phyloP scores from a whole-genome alignment of 1,140 invertebrate genomes.

The Drosophila albomicans region DNA sequence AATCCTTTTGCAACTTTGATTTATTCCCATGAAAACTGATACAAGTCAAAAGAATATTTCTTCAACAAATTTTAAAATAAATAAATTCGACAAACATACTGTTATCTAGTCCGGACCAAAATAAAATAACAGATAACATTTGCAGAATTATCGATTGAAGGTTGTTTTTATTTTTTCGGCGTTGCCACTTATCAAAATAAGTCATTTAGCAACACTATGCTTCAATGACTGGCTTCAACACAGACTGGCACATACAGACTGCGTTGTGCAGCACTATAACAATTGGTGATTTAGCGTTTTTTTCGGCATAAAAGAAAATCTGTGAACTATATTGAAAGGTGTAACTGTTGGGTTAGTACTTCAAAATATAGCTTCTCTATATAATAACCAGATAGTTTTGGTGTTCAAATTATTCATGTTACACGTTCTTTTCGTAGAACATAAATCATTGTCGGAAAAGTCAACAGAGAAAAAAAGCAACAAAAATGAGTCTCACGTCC shows the following conservation, averaged over 20 bases:
- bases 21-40: too few species aligned
- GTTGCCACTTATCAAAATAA: conserved; percentile 12
- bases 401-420: conserved; percentile 51
- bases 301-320: conserved; percentile 75
- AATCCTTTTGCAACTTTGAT: too few species aligned
- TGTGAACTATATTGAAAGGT: conserved; percentile 63
- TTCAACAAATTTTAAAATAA: too few species aligned
- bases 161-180: background rate
- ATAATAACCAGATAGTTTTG: conserved; percentile 13
- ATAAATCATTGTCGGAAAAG: conserved; percentile 54
- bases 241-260: background rate
- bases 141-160: background rate
- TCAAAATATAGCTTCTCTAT: conserved; percentile 5
- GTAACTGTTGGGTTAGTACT: conserved; percentile 72
- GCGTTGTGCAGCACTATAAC: conserved; percentile 48
- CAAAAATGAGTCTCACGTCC: conserved; percentile 86
- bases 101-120: too few species aligned
- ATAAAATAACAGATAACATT: too few species aligned
- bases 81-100: too few species aligned
- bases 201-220: background rate
- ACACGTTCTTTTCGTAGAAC: conserved; percentile 51
- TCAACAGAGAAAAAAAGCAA: conserved; percentile 22
- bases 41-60: too few species aligned
- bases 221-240: background rate
- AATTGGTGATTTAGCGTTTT: conserved; percentile 79